These are phyloP conservation scores for Scaptomyza hsui DNA, from an alignment of 1,140 invertebrate species.

Conservation along the genomic window DNA sequence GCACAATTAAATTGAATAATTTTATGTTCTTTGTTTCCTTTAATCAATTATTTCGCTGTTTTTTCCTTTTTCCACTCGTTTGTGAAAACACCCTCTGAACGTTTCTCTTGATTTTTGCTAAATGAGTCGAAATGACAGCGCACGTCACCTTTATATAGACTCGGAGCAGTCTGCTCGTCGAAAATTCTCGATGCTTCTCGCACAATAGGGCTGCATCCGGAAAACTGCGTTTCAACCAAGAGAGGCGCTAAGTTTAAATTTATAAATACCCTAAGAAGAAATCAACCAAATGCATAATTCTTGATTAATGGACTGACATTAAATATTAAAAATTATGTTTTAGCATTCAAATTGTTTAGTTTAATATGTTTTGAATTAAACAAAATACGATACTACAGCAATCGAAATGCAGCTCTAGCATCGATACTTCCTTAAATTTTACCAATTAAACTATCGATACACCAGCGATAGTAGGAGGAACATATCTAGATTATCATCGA, in stretches of 20 bases:
- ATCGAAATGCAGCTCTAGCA: constrained; percentile 21
- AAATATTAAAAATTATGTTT: background rate
- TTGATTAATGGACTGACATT: background rate
- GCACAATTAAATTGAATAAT: constrained; percentile 20
- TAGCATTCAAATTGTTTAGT: background rate
- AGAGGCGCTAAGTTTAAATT: constrained; percentile 8
- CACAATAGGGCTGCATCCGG: constrained; percentile 57
- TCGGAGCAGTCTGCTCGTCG: constrained; percentile 39
- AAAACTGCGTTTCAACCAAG: constrained; percentile 10
- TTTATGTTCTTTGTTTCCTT: constrained; percentile 18
- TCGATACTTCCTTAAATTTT: constrained; percentile 10
- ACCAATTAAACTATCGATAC: constrained; percentile 2
- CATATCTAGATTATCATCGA: constrained; percentile 32
- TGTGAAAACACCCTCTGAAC: constrained; percentile 25
- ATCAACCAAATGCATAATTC: background rate
- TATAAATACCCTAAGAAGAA: too few species aligned
- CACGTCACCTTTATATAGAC: constrained; percentile 53
- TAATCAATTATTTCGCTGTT: constrained; percentile 27
- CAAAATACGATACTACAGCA: background rate
- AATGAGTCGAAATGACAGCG: constrained; percentile 22
- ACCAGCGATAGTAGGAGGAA: constrained; percentile 9
- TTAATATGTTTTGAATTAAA: background rate
- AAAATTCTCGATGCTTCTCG: constrained; percentile 70
- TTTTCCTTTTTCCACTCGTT: constrained; percentile 8
- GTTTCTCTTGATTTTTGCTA: constrained; percentile 32